Conservation (phyloP, 2,888 invertebrate species). For the Siphlonurus alternatus region DNA sequence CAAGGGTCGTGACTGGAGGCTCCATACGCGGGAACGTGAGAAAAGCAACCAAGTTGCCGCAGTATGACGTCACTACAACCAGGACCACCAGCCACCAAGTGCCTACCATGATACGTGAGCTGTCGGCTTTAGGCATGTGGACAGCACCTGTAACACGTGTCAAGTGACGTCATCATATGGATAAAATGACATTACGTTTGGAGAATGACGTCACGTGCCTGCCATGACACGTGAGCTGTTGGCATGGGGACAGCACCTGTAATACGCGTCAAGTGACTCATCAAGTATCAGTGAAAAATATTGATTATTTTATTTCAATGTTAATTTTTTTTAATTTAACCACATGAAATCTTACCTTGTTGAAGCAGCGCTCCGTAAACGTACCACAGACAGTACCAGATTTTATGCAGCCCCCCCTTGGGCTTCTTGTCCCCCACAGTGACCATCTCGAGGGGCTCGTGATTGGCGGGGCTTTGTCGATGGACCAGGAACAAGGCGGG, state of each 20-base stretch:
- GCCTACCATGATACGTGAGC: conserved; percentile 68
- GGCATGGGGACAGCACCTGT: background rate
- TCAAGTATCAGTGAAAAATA: too few species aligned
- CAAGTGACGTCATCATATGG: background rate
- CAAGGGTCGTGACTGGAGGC: conserved; percentile 46
- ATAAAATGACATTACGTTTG: conserved; percentile 3
- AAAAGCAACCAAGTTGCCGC: conserved; percentile 83
- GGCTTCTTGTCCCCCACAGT: conserved; percentile 22
- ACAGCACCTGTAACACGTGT: conserved; percentile 63
- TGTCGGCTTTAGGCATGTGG: conserved; percentile 69
- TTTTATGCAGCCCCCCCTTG: conserved; percentile 26
- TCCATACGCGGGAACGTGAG: conserved; percentile 78
- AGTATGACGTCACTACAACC: conserved; percentile 78
- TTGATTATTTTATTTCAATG: too few species aligned
- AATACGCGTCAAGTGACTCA: too few species aligned
- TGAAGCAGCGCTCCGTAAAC: conserved; percentile 80
- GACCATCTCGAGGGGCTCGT: conserved; percentile 40
- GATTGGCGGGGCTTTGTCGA: conserved; percentile 48
- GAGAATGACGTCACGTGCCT: background rate
- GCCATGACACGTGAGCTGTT: background rate
- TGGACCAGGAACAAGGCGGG: conserved; percentile 60
- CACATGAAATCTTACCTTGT: conserved; percentile 45
- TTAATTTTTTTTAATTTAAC: too few species aligned
- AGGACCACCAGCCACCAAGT: conserved; percentile 88
- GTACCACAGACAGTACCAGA: conserved; percentile 62